phyloP scores from a whole-genome alignment of 2,797 vertebrate species.

The Podarcis lilfordi region DNA sequence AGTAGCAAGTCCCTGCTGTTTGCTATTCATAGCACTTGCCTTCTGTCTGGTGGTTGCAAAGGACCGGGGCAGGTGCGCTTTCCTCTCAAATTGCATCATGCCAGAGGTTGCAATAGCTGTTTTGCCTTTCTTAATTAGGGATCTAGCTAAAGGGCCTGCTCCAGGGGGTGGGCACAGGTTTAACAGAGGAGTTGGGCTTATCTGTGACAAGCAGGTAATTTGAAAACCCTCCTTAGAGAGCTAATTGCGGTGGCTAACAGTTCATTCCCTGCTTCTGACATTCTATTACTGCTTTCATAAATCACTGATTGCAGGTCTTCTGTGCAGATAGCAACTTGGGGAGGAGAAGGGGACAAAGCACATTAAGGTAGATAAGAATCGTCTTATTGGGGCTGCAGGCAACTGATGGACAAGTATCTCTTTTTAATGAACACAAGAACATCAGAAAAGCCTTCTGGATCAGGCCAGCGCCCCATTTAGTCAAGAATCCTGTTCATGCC shows the following conservation, averaged over 20 bases:
- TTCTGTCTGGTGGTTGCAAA: slow-evolving; percentile 56
- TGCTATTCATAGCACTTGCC: slow-evolving; percentile 56
- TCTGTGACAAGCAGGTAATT: slow-evolving; percentile 49
- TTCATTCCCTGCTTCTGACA: slow-evolving; percentile 48
- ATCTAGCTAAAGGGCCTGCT: slow-evolving; percentile 12
- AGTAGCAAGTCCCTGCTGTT: slow-evolving; percentile 31
- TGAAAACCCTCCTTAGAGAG: slow-evolving; percentile 59
- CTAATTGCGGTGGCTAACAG: slow-evolving; percentile 70
- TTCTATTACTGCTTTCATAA: slow-evolving; percentile 60
- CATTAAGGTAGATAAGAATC: slow-evolving; percentile 42
- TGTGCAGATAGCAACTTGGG: slow-evolving; percentile 29
- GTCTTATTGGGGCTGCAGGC: slow-evolving; percentile 42
- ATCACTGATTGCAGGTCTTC: slow-evolving; percentile 46
- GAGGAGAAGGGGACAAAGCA: slow-evolving; percentile 24
- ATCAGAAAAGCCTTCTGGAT: not conserved
- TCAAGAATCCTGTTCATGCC: too few species aligned
- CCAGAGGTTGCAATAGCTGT: slow-evolving; percentile 59
- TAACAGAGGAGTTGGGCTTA: slow-evolving; percentile 14
- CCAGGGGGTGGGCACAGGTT: not conserved
- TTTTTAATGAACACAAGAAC: not conserved
- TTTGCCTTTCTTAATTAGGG: slow-evolving; percentile 53
- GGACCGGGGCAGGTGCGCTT: slow-evolving; percentile 36
- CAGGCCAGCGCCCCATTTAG: too few species aligned
- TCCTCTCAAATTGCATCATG: slow-evolving; percentile 48
- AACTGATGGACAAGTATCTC: slow-evolving; percentile 43